Evolutionary conservation across 2,113 vertebrate species (phyloP).

Genomic region (Peromyscus californicus): DNA sequence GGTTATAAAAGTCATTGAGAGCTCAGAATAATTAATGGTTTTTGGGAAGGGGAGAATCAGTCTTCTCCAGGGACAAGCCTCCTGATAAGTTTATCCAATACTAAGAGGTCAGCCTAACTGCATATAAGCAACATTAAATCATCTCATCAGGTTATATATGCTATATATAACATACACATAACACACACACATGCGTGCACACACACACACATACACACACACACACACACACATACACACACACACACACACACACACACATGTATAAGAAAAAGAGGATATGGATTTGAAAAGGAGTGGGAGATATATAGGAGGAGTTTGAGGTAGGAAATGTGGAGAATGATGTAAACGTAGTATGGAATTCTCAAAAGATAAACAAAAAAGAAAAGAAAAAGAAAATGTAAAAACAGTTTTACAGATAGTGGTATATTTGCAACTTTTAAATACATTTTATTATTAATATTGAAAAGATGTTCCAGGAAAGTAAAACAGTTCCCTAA

Average conservation of each 20-base stretch:
- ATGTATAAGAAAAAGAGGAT: background rate
- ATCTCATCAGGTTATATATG: background rate
- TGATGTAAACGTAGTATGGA: no score
- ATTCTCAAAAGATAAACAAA: background rate
- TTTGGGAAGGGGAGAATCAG: background rate
- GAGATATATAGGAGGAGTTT: background rate
- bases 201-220: no score
- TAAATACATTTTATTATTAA: conserved; percentile 32
- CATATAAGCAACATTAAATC: background rate
- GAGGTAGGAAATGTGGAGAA: background rate
- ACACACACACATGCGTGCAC: no score
- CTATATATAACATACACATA: no score
- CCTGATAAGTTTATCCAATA: background rate
- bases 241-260: no score
- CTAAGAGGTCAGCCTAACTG: background rate
- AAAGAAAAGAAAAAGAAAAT: no score
- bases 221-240: no score
- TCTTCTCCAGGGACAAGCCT: background rate
- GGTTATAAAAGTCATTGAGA: background rate
- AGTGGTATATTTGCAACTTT: conserved; percentile 49
- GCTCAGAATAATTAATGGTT: background rate
- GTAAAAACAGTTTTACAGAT: background rate
- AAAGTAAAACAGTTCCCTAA: conserved; percentile 50
- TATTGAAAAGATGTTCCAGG: conserved; percentile 53
- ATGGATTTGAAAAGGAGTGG: background rate